These are phyloP conservation scores for Platygyra sinensis DNA, from an alignment of 64 coral and sea anemone species.

Conservation along the genomic window DNA sequence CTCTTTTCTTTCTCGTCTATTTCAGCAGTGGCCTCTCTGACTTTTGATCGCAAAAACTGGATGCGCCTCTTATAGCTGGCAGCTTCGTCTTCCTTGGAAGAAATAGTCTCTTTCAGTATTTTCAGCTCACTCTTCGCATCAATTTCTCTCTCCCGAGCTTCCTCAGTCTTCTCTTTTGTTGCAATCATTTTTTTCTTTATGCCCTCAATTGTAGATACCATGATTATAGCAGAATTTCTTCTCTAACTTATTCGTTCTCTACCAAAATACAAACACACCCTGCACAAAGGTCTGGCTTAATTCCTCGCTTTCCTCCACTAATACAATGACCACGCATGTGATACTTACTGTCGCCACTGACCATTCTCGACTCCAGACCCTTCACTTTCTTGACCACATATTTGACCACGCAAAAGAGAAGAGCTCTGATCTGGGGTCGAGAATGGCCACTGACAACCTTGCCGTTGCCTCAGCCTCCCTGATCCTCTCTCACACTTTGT, in stretches of 20 bases:
- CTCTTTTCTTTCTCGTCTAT: constrained; percentile 7
- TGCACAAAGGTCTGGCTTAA: not conserved
- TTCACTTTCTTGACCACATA: no score
- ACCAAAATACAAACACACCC: constrained; percentile 16
- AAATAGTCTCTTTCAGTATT: not conserved
- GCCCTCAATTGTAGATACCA: not conserved
- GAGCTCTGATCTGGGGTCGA: no score
- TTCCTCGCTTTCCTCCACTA: no score
- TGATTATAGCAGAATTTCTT: not conserved
- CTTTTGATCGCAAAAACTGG: constrained; percentile 5
- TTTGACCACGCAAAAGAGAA: no score
- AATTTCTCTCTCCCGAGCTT: constrained; percentile 44
- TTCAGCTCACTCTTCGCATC: constrained; percentile 18
- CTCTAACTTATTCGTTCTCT: not conserved
- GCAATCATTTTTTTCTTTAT: constrained; percentile 59
- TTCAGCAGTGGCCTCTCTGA: not conserved
- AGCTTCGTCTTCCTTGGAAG: constrained; percentile 37
- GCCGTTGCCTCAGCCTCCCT: no score
- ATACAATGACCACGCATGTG: not conserved
- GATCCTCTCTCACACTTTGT: not conserved
- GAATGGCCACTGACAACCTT: no score
- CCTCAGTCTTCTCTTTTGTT: constrained; percentile 48
- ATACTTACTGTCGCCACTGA: not conserved
- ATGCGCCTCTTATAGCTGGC: constrained; percentile 21
- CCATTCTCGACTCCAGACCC: not conserved